A percentile compares a stretch with the other conserved stretches of the same genome.
Conservation (phyloP, 2,797 vertebrate species). For the Scarus forsteni region DNA sequence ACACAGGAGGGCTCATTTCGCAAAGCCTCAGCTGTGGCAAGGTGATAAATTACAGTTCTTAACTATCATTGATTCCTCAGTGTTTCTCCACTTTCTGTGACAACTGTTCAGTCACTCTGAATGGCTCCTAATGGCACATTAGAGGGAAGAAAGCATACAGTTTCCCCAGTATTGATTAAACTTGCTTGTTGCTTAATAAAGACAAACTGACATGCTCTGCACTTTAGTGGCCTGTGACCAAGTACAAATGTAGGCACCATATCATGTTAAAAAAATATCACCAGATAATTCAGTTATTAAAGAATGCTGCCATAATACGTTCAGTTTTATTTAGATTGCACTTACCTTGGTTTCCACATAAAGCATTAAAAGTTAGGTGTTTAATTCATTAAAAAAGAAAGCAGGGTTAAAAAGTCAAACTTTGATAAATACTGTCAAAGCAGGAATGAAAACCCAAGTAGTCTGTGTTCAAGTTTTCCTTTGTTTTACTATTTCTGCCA, state of each 20-base stretch:
- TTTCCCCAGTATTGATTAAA: slow-evolving; percentile 85
- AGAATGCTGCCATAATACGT: neutral
- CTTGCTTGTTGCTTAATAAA: slow-evolving; percentile 89
- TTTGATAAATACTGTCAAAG: neutral
- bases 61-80: slow-evolving; percentile 97
- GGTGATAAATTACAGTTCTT: slow-evolving; percentile 99
- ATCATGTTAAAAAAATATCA: slow-evolving; percentile 48
- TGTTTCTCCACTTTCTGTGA: slow-evolving; percentile 93
- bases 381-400: neutral
- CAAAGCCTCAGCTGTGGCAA: slow-evolving; percentile 93
- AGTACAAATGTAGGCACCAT: slow-evolving; percentile 63
- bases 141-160: slow-evolving; percentile 87
- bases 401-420: neutral
- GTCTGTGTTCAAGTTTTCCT: no score
- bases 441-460: neutral
- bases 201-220: slow-evolving; percentile 85
- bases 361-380: no score
- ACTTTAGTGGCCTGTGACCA: slow-evolving; percentile 73
- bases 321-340: no score
- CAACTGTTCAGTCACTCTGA: slow-evolving; percentile 95
- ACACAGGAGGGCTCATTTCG: slow-evolving; percentile 72
- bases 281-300: slow-evolving; percentile 15
- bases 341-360: no score
- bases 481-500: no score
- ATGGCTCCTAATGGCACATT: slow-evolving; percentile 94